Percentiles rank a stretch among this genome's conserved stretches.
phyloP scores from a whole-genome alignment of 1,140 invertebrate genomes.

The Pachyrhynchus sulphureomaculatus region DNA sequence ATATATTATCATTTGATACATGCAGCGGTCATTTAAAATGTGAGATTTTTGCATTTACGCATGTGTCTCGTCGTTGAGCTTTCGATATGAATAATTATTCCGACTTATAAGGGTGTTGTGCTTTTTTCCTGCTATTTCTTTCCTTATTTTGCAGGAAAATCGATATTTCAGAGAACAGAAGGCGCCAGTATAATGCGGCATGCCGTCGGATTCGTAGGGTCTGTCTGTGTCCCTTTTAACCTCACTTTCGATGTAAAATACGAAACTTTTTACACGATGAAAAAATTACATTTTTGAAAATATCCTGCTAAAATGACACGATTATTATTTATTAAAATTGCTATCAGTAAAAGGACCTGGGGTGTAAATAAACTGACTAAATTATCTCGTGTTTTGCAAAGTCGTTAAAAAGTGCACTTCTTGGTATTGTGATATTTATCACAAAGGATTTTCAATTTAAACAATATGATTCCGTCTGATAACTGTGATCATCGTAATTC shows the following conservation, averaged over 20 bases:
- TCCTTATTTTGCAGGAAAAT: slow-evolving; percentile 8
- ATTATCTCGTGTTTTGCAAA: background rate
- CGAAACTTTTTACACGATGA: background rate
- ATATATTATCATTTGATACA: background rate
- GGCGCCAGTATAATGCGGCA: slow-evolving; percentile 27
- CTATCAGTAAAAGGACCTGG: background rate
- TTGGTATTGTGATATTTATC: background rate
- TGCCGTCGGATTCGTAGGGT: slow-evolving; percentile 12
- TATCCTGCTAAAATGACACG: background rate
- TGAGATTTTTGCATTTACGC: background rate
- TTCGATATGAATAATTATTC: background rate
- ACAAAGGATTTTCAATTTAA: slow-evolving; percentile 3
- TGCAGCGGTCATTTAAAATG: background rate
- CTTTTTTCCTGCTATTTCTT: background rate
- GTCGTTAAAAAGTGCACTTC: slow-evolving; percentile 5
- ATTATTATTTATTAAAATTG: background rate
- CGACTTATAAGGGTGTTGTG: background rate
- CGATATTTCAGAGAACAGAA: slow-evolving; percentile 23
- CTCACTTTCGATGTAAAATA: slow-evolving; percentile 16
- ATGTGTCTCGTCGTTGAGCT: background rate
- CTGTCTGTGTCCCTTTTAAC: slow-evolving; percentile 7
- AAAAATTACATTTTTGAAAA: background rate
- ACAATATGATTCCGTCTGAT: slow-evolving; percentile 49
- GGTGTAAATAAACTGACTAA: background rate
- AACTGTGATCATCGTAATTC: slow-evolving; percentile 47